Evolutionary conservation across 2,888 invertebrate genomes (phyloP).

Genomic region (Cataglyphis rosenhaueri): DNA sequence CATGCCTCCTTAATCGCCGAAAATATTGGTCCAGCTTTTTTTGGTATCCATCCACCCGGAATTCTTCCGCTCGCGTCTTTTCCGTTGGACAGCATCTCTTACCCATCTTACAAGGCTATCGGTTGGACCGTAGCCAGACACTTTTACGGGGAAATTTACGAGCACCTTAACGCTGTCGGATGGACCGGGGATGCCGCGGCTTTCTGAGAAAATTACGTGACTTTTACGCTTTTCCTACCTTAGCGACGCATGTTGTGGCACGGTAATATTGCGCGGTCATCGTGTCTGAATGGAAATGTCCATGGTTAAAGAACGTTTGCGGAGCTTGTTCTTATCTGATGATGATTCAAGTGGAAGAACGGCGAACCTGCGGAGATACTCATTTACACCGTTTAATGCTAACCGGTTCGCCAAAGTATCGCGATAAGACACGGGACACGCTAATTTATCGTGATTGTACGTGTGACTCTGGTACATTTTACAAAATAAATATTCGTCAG

Average conservation of each 20-base stretch:
- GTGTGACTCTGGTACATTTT: not conserved
- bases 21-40: constrained; percentile 78
- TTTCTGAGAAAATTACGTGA: constrained; percentile 68
- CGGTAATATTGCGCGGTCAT: constrained; percentile 13
- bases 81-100: constrained; percentile 34
- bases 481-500: constrained; percentile 24
- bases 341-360: constrained; percentile 26
- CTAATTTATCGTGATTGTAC: constrained; percentile 5
- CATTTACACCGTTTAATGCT: constrained; percentile 33
- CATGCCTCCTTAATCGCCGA: constrained; percentile 78
- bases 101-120: constrained; percentile 48
- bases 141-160: constrained; percentile 62
- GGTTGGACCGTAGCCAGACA: constrained; percentile 68
- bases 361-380: not conserved
- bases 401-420: constrained; percentile 19
- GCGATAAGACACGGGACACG: constrained; percentile 46
- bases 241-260: constrained; percentile 23
- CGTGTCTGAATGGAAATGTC: constrained; percentile 42
- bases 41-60: constrained; percentile 39
- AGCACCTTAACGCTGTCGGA: constrained; percentile 36
- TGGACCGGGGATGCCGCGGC: not conserved
- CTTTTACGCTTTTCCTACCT: constrained; percentile 39
- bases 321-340: constrained; percentile 31
- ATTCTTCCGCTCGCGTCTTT: constrained; percentile 31
- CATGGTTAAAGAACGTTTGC: constrained; percentile 39